Evolutionary conservation across 2,797 vertebrate genomes (phyloP).

Genomic region (Coccyzus lansbergi): DNA sequence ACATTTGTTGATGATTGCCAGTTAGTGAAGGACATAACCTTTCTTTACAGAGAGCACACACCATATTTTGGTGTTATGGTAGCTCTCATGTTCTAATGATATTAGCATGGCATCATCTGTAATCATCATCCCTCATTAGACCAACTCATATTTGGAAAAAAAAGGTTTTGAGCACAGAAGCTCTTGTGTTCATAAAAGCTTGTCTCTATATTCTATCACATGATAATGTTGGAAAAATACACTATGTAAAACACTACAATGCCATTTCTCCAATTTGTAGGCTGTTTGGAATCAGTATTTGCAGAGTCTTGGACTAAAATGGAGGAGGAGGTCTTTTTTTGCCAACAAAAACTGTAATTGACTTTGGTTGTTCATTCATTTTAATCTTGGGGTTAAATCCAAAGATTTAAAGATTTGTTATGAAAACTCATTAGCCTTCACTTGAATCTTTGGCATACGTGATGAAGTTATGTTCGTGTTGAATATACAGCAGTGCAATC

Average conservation of each 20-base stretch:
- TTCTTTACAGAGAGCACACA: background rate
- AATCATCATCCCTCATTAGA: background rate
- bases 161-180: background rate
- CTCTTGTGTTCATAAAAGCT: background rate
- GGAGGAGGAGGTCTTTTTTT: accelerated
- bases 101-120: background rate
- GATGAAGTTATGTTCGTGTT: background rate
- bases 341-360: background rate
- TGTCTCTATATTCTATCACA: background rate
- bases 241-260: background rate
- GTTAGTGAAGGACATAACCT: background rate
- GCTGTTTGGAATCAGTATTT: background rate
- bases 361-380: background rate
- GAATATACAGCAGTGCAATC: background rate
- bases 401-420: background rate
- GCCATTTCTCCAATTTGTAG: background rate
- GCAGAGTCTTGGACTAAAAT: background rate
- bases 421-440: background rate
- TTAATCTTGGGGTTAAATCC: background rate
- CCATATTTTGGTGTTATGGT: background rate
- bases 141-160: background rate
- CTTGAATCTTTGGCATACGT: background rate
- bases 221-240: background rate
- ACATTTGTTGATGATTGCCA: background rate
- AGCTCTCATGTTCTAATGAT: background rate